Base-by-base conservation (phyloP, 2,797 vertebrate species). In the Triplophysa bombifrons region DNA sequence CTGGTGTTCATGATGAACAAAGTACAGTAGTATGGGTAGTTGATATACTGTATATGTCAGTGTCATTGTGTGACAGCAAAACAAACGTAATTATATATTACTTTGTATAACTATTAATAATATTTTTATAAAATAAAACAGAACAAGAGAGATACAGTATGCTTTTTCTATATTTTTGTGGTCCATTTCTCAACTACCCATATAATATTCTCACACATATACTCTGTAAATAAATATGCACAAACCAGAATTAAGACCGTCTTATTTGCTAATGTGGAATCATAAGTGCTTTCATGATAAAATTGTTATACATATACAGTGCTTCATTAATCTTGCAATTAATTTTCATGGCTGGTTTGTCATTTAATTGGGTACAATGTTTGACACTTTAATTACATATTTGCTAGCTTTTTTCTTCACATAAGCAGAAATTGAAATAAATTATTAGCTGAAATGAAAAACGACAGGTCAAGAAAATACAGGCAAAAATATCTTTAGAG, bases 371-470 rank as follows among this genome's bases (percentile, higher is more conserved):
- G 78, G 80, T 81, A 83, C 63, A 80, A 65, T 83, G 75, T 86
- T 70, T 83, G 84, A 86, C 82, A 86, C 84, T 89, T 85, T 82
- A 85, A 88, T 86, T 81, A 85, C 74, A 74, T 83, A 64, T 69
- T 76, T 78, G 38, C 74, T 64, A 6, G 12, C 69, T 72, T 83
- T 38, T 82, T 75, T 72, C 72, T 53, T 74, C 83, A 83, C 80
- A 80, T 74, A 68, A 84, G 67, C 75, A 78, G 68, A 84, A 61
- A 68, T 86, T 66, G 58, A 82, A 82, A 84, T 83, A 68, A 78
- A 83, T 82, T 84, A 80, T 58, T 16, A 22, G 76, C 46, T 74
- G 51, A 85, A 74, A 85, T 80, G 41, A 83, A 78, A 63, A 48
- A 38, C 10, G 38, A 50, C 22, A 70, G 34, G 63, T 46, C 85